Conservation (phyloP, 2,113 vertebrate genomes). For the Isurus oxyrinchus region DNA sequence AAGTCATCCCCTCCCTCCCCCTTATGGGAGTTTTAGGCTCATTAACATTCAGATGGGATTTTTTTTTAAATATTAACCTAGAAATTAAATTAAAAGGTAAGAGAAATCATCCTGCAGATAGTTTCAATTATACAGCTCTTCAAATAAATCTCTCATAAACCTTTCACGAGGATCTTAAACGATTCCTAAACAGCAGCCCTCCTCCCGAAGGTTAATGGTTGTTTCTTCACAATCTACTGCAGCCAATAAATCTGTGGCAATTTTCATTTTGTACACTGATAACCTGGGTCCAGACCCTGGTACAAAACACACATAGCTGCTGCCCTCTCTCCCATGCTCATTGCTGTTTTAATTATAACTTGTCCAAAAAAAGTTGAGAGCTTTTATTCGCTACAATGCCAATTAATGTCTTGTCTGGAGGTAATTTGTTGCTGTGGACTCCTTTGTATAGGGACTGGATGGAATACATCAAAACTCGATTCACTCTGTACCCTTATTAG, state of each 20-base stretch:
- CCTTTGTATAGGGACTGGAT: neutral
- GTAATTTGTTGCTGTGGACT: neutral
- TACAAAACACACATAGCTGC: neutral
- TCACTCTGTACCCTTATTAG: neutral
- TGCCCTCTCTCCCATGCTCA: too few relatives aligned
- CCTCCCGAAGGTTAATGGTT: slow-evolving; percentile 35
- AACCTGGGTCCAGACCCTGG: neutral
- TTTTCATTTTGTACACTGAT: slow-evolving; percentile 30
- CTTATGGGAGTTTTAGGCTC: slow-evolving; percentile 40
- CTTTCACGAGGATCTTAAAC: slow-evolving; percentile 37
- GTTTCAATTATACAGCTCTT: slow-evolving; percentile 37
- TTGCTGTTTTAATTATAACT: neutral
- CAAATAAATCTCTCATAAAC: slow-evolving; percentile 37
- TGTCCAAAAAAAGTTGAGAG: neutral
- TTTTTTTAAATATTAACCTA: slow-evolving; percentile 48
- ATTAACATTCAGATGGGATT: slow-evolving; percentile 42
- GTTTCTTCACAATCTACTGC: slow-evolving; percentile 33
- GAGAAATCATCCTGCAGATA: slow-evolving; percentile 33
- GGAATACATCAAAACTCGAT: neutral
- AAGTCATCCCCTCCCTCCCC: neutral
- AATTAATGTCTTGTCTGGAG: neutral
- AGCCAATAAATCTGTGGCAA: slow-evolving; percentile 32
- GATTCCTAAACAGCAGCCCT: slow-evolving; percentile 35
- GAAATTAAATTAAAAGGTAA: slow-evolving; percentile 38
- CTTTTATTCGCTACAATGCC: neutral